These are phyloP conservation scores for Marcusenius ussheri DNA, from an alignment of 2,113 vertebrate genomes.

Conservation along the genomic window DNA sequence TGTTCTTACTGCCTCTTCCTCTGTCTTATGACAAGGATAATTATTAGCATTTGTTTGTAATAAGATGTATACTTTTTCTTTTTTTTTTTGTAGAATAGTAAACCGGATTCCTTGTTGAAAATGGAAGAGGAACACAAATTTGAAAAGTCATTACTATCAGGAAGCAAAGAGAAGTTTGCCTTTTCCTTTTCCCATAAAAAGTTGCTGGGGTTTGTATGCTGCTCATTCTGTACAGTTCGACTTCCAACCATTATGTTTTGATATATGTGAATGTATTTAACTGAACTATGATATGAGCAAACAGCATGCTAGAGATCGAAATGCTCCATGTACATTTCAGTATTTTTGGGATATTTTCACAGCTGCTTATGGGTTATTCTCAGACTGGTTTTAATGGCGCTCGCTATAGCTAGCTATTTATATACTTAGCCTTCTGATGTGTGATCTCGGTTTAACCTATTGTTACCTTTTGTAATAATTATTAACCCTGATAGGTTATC, in stretches of 20 bases:
- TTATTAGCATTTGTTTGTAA: neutral
- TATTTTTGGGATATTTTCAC: neutral
- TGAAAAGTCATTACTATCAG: slow-evolving; percentile 71
- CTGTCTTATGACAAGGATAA: neutral
- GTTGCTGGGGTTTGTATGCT: slow-evolving; percentile 70
- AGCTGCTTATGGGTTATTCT: neutral
- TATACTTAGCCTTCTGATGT: neutral
- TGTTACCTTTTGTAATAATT: neutral
- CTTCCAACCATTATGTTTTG: neutral
- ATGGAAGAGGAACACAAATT: slow-evolving; percentile 95
- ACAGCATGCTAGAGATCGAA: neutral
- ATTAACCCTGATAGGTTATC: neutral
- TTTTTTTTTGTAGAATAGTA: slow-evolving; percentile 81
- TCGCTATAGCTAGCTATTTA: neutral
- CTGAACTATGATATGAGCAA: neutral
- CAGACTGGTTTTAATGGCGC: neutral
- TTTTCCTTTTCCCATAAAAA: slow-evolving; percentile 91
- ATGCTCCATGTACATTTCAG: neutral
- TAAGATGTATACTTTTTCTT: slow-evolving; percentile 11
- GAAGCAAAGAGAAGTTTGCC: slow-evolving; percentile 87
- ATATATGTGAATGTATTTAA: slow-evolving; percentile 5
- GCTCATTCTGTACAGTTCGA: neutral
- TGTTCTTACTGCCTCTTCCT: neutral
- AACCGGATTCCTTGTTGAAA: slow-evolving; percentile 92
- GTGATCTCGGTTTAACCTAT: neutral